A percentile compares a stretch with the other conserved stretches of the same genome.
These are phyloP conservation scores for Limnodromus scolopaceus DNA, from an alignment of 2,797 vertebrate genomes.

Conservation along the genomic window DNA sequence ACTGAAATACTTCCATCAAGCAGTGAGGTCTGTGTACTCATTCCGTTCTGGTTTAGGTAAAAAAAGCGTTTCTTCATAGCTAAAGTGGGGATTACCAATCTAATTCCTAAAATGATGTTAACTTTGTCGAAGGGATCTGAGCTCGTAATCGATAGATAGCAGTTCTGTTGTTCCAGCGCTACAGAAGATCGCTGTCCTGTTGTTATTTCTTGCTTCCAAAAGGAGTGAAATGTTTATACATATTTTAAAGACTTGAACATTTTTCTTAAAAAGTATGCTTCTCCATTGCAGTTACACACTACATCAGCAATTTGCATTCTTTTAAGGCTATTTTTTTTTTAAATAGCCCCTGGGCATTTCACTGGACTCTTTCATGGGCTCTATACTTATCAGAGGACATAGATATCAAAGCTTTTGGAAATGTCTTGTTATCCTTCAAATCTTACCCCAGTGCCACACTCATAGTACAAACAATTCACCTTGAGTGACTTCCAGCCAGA, in stretches of 20 bases:
- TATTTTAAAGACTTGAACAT: not conserved
- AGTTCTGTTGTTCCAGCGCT: not conserved
- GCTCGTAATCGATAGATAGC: rapidly evolving
- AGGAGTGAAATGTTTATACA: not conserved
- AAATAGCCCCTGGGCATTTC: not conserved
- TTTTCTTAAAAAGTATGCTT: not conserved
- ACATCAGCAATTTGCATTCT: not conserved
- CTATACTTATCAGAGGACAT: not conserved
- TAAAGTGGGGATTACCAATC: not conserved
- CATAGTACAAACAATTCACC: not conserved
- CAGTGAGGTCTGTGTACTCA: not conserved
- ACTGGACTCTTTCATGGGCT: not conserved
- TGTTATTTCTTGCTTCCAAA: not conserved
- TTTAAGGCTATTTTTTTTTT: not conserved
- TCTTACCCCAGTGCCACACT: not conserved
- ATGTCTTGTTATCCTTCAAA: not conserved
- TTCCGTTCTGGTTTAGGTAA: not conserved
- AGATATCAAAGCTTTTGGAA: not conserved
- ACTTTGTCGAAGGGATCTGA: not conserved
- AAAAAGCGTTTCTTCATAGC: not conserved
- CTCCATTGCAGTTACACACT: not conserved
- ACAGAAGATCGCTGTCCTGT: not conserved
- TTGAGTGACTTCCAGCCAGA: not conserved
- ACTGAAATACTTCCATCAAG: not conserved
- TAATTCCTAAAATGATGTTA: not conserved